Evolutionary conservation across 2,888 invertebrate species (phyloP), one percentile per base, ranked within the genome.

Genomic region (Molorchus minor): DNA sequence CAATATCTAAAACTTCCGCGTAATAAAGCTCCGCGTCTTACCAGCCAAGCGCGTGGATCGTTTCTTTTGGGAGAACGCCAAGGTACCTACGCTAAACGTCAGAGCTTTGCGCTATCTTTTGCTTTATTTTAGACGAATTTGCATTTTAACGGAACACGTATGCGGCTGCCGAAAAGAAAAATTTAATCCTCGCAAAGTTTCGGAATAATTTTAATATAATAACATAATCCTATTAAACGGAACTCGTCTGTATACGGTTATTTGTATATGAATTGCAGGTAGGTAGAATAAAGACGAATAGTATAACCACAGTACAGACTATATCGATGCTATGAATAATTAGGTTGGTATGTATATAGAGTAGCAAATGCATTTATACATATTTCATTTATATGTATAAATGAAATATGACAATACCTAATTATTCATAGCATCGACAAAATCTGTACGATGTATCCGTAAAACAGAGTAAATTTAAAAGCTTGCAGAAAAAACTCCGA

Each of bases 31-130:
- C 25, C 20, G 25, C 13, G 43, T 43, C 43, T 43, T 43, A 25
- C 10, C 43, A 13, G 25, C 43, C 43, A 13, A 25, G 43, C 12
- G 13, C 15, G 15, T 15, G 33, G 25, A 43, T 15, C 43, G 21
- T 43, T 25, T 15, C 40, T 43, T 43, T 43, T 43, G 43, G 25
- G 43, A 20, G 21, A 43, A 43, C 43, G 43, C 43, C 20, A 43
- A n/a, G 12, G 25, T n/a, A n/a, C 25, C 25, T 25, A n/a, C 12
- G 21, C 1, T 43, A 43, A 25, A 10, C 25, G 43, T 15, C 21
- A 20, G 21, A 15, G 13, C 21, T 20, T 43, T 13, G 21, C 21
- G 13, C n/a, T 12, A 21, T 43, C 25, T 43, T 25, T 25, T 43
- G 21, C 43, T 43, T 21, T 43, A 25, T 8, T 12, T 16, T 21